Percentiles rank a stretch among this genome's conserved stretches.
These are phyloP conservation scores for Oligia strigilis DNA, from an alignment of 2,888 invertebrate species.

Conservation along the genomic window DNA sequence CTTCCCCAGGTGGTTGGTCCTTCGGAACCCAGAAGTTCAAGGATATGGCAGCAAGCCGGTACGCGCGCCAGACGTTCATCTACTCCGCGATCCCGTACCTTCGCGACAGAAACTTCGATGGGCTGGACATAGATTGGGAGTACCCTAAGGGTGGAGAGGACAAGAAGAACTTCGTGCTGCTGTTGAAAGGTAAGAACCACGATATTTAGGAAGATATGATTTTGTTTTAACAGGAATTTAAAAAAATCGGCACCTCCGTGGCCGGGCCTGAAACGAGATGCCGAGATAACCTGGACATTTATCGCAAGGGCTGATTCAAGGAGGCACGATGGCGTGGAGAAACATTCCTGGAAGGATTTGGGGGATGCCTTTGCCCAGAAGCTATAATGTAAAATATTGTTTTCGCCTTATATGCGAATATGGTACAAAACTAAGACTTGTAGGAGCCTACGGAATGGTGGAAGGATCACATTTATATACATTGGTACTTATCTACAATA, in stretches of 20 bases:
- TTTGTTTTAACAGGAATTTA: not conserved
- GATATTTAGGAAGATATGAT: not conserved
- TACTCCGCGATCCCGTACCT: constrained; percentile 98
- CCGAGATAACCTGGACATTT: no score
- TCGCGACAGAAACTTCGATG: constrained; percentile 96
- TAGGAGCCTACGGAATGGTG: not conserved
- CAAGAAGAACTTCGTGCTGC: constrained; percentile 97
- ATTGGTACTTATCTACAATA: not conserved
- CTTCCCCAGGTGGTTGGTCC: constrained; percentile 96
- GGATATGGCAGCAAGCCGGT: constrained; percentile 96
- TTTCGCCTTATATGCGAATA: not conserved
- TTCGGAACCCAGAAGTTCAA: constrained; percentile 99
- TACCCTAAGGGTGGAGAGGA: constrained; percentile 98
- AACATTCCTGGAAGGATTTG: no score
- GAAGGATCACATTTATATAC: not conserved
- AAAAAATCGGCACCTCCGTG: no score
- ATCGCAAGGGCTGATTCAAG: no score
- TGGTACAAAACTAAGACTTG: not conserved
- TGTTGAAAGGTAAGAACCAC: constrained; percentile 93
- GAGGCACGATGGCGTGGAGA: no score
- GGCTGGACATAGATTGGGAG: constrained; percentile 97
- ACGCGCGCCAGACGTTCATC: constrained; percentile 97
- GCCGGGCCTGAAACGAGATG: not conserved
- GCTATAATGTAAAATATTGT: not conserved
- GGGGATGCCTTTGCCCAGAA: no score